Conservation (phyloP, 2,888 invertebrate genomes). For the Sialis fuliginosa region DNA sequence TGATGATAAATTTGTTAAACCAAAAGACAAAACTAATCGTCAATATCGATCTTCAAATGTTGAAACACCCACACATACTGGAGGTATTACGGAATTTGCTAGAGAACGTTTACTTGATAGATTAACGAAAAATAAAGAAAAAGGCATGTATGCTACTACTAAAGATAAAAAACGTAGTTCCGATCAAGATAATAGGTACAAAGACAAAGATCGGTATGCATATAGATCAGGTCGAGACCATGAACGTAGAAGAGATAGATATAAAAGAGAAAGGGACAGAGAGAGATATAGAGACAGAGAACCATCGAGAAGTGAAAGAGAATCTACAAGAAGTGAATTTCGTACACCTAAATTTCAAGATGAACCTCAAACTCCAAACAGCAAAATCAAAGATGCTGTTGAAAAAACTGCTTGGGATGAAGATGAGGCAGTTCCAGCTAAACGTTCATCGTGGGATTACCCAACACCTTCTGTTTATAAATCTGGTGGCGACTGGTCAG, state of each 20-base stretch:
- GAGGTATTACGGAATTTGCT: conserved; percentile 72
- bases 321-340: conserved; percentile 6
- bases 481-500: conserved; percentile 20
- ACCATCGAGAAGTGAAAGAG: conserved; percentile 14
- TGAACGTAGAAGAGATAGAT: conserved; percentile 21
- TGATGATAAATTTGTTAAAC: conserved; percentile 20
- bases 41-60: conserved; percentile 63
- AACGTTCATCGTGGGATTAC: conserved; percentile 79
- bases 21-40: conserved; percentile 23
- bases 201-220: conserved; percentile 8
- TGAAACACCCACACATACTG: conserved; percentile 90
- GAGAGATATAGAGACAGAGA: conserved; percentile 17
- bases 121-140: conserved; percentile 38
- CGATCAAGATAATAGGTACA: conserved; percentile 21
- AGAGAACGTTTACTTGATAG: conserved; percentile 53
- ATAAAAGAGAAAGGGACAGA: conserved; percentile 13
- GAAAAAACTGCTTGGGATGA: conserved; percentile 66
- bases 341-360: conserved; percentile 51
- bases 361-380: conserved; percentile 73
- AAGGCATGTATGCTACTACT: conserved; percentile 54
- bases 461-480: conserved; percentile 59
- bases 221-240: conserved; percentile 13
- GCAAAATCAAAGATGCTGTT: conserved; percentile 39
- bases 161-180: conserved; percentile 28
- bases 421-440: conserved; percentile 43